Evolutionary conservation across 2,113 vertebrate species (phyloP), one percentile per base, ranked within the genome.

Genomic region (Capreolus pygargus): DNA sequence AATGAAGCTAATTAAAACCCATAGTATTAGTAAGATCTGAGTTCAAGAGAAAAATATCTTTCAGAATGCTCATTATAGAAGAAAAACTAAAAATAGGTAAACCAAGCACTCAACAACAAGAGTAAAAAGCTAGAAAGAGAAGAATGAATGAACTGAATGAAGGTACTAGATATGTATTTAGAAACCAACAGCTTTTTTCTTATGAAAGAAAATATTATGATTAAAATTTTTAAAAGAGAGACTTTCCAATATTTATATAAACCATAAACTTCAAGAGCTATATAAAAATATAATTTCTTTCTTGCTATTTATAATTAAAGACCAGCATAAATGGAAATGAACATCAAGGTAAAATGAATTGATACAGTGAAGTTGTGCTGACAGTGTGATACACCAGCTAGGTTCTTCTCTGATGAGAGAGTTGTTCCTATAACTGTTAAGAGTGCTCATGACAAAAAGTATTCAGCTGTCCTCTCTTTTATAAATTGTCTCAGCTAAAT

Each of bases 391-490:
- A 14, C 0, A 39, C 13, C 27, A 43, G 11, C 28, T 3, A 27
- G 23, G 45, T 36, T 91, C 60, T 84, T 74, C 27, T 70, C 43
- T 52, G n/a, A 1, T 36, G 52, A 70, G 36, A 79, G 21, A 12
- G 11, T 81, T 60, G 7, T 45, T 45, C 2, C 27, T 6, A 9
- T 45, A 45, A 57, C 2, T 94, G 5, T 30, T 23, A 45, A 19
- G 11, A 47, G 11, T 60, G 30, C 6, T 45, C 6, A 36, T 6
- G 3, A 43, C 0, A 36, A n/a, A 58, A 1, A 74, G n/a, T 54
- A 9, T 30, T 50, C 21, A 36, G 27, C 2, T n/a, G 3, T n/a
- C 12, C 52, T 13, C 2, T 1, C 23, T 1, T 55, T 86, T 60
- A 79, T 33, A 45, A 81, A 57, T 67, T 17, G 25, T 8, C n/a